Evolutionary conservation across 2,797 vertebrate species (phyloP).

Genomic region (Siniperca scherzeri): DNA sequence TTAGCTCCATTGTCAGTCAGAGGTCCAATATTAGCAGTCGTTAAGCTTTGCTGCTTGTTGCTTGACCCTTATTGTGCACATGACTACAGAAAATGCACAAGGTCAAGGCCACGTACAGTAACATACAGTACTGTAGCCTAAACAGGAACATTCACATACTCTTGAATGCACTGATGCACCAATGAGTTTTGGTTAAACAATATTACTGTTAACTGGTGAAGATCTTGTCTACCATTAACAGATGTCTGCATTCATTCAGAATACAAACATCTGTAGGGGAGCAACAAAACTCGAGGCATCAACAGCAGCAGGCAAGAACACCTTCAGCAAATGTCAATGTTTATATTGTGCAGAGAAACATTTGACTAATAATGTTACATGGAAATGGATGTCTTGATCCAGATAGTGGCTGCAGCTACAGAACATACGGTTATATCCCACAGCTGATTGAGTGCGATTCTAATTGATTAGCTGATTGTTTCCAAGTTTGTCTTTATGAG

Average conservation of each 20-base stretch:
- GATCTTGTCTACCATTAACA: conserved; percentile 1
- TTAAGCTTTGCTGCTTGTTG: conserved; percentile 31
- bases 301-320: conserved; percentile 5
- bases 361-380: conserved; percentile 1
- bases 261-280: conserved; percentile 4
- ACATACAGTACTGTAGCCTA: neutral
- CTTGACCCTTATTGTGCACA: conserved; percentile 34
- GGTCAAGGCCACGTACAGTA: conserved; percentile 8
- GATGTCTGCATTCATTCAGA: conserved; percentile 28
- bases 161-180: neutral
- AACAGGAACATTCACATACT: neutral
- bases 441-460: neutral
- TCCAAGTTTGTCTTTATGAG: neutral
- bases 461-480: neutral
- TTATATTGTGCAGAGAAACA: conserved; percentile 8
- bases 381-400: neutral
- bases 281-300: neutral
- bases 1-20: conserved; percentile 66
- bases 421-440: neutral
- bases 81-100: conserved; percentile 16
- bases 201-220: conserved; percentile 3
- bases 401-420: conserved; percentile 3
- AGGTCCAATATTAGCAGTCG: conserved; percentile 47
- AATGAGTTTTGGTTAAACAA: neutral
- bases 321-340: neutral